phyloP scores from a whole-genome alignment of 2,797 vertebrate species.

The Salmo trutta region DNA sequence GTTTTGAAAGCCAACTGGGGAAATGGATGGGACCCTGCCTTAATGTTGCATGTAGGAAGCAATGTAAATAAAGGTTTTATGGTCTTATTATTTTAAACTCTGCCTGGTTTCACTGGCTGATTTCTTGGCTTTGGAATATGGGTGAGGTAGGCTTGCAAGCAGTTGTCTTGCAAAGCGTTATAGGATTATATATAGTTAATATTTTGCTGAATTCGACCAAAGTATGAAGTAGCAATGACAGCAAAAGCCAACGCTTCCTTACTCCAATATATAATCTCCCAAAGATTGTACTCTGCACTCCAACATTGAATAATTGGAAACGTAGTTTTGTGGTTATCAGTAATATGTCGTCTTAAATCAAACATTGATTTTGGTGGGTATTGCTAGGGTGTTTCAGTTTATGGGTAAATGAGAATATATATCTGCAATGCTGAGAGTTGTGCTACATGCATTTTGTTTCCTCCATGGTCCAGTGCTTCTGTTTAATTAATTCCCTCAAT shows the following conservation, averaged over 20 bases:
- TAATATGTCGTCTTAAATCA: constrained; percentile 37
- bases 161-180: neutral
- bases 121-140: constrained; percentile 1
- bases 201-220: constrained; percentile 38
- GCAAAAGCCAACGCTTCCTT: constrained; percentile 13
- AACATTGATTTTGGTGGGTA: constrained; percentile 30
- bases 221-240: constrained; percentile 37
- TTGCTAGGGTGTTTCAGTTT: constrained; percentile 19
- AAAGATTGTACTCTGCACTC: constrained; percentile 9
- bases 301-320: neutral
- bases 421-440: constrained; percentile 29
- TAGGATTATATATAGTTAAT: constrained; percentile 24
- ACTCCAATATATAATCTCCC: constrained; percentile 4
- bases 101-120: neutral
- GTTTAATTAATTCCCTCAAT: constrained; percentile 57
- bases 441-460: constrained; percentile 27
- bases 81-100: constrained; percentile 9
- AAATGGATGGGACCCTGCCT: neutral
- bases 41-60: neutral
- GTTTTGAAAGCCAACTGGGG: neutral
- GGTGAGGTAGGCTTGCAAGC: constrained; percentile 7
- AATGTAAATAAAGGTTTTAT: constrained; percentile 5
- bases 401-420: constrained; percentile 19
- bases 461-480: constrained; percentile 34
- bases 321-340: constrained; percentile 10